Evolutionary conservation across 2,888 invertebrate genomes (phyloP), one percentile per base, ranked within the genome.

Genomic region (Diplazon laetatorius): DNA sequence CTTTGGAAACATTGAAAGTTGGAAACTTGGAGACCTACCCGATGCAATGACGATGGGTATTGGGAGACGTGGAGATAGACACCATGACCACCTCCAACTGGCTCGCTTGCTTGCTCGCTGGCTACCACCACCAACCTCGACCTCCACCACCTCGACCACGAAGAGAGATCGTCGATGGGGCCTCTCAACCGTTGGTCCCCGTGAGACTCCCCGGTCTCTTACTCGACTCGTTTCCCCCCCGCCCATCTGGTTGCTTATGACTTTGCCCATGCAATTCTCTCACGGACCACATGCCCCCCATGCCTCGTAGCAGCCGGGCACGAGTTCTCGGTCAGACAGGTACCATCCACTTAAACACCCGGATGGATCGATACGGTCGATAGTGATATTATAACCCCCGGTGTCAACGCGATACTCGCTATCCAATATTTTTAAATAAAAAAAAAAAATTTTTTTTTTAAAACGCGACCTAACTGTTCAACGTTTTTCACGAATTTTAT

Each of bases 301-400:
- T 74, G 66, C 70, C 77, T 30, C 30, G 82, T 80, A 87, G 87
- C 88, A 87, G 88, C 88, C 85, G 82, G 83, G 85, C 85, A 84
- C 85, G 86, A 86, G 86, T 85, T 86, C 84, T 85, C 84, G 85
- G 83, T 78, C 89, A 90, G 90, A 90, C 89, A 89, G 87, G 88
- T 88, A 89, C 87, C 90, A 89, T 90, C 90, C 90, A 89, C 89
- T 88, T 87, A 84, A 86, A 89, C 85, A 85, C 86, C 87, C 88
- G 90, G 90, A 90, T 90, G 90, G 89, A 87, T 82, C 79, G 82
- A 84, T 85, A 85, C n/a, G n/a, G 85, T 84, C 77, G 82, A 84
- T 84, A 83, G 76, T 78, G 72, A 78, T 73, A n/a, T n/a, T n/a
- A n/a, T n/a, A n/a, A n/a, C 70, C 70, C 76, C 75, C 73, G 72